Conservation (phyloP, 2,797 vertebrate genomes). For the Crypturellus tataupa region DNA sequence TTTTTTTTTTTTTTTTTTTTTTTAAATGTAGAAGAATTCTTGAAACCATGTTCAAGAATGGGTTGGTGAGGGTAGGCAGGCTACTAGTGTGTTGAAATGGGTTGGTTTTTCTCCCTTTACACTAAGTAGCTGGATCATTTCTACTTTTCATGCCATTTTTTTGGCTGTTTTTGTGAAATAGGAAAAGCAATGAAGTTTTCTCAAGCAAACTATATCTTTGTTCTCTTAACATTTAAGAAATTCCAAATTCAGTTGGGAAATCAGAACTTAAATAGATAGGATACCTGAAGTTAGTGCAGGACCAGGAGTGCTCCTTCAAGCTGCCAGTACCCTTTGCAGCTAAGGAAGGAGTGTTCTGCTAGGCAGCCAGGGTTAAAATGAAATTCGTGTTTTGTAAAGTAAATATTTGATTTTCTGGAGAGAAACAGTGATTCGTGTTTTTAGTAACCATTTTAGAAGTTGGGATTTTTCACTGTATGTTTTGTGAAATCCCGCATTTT, state of each 20-base stretch:
- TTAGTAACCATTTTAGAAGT: not conserved
- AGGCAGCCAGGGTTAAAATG: not conserved
- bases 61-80: not conserved
- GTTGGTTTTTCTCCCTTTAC: not conserved
- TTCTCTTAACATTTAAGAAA: not conserved
- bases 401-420: not conserved
- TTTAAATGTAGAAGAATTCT: not conserved
- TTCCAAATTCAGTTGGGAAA: not conserved
- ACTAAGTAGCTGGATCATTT: not conserved
- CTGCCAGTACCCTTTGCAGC: not conserved
- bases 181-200: not conserved
- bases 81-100: not conserved
- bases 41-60: not conserved
- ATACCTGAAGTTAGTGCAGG: not conserved
- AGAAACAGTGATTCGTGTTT: rapidly evolving
- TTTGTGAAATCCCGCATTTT: not conserved
- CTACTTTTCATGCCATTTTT: not conserved
- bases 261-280: not conserved
- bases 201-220: not conserved
- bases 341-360: not conserved
- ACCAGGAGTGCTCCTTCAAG: not conserved
- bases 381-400: not conserved
- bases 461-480: not conserved
- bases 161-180: not conserved
- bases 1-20: too few relatives aligned